phyloP scores from a whole-genome alignment of 2,888 invertebrate species.

The Dynastes maya region DNA sequence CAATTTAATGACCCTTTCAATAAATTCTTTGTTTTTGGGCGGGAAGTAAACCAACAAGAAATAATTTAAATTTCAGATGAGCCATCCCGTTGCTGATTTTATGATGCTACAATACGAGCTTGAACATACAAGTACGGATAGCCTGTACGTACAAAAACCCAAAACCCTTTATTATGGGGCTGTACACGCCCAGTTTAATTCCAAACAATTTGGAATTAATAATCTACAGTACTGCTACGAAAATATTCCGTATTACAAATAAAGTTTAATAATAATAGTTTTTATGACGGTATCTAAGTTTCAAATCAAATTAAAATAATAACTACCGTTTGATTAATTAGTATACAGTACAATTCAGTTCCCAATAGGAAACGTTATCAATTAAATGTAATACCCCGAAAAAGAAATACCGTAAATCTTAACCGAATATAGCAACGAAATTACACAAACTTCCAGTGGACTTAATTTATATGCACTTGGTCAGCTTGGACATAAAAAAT shows the following conservation, averaged over 20 bases:
- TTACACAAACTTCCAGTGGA: neutral
- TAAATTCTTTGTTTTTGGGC: constrained; percentile 49
- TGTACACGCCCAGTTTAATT: constrained; percentile 21
- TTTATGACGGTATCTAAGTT: too few species aligned
- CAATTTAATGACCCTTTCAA: constrained; percentile 47
- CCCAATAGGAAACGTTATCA: neutral
- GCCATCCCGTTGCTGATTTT: constrained; percentile 45
- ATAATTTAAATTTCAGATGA: constrained; percentile 49
- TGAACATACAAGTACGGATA: constrained; percentile 30
- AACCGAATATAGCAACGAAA: constrained; percentile 26
- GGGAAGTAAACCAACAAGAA: constrained; percentile 33
- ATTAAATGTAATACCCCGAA: constrained; percentile 20
- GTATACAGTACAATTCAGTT: neutral
- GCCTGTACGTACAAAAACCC: constrained; percentile 2
- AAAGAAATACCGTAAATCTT: constrained; percentile 23
- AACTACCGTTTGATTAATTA: constrained; percentile 9
- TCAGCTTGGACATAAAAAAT: constrained; percentile 14
- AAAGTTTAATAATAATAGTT: too few species aligned
- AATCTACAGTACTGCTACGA: neutral
- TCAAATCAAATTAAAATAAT: too few species aligned
- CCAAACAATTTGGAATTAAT: neutral
- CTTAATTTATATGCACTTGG: constrained; percentile 29
- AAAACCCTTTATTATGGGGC: too few species aligned
- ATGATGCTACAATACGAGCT: constrained; percentile 36
- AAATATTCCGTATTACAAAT: too few species aligned